Percentiles rank a stretch among this genome's conserved stretches.
Conservation (phyloP, 92 coral and sea anemone genomes). For the Epizoanthus ramosus region DNA sequence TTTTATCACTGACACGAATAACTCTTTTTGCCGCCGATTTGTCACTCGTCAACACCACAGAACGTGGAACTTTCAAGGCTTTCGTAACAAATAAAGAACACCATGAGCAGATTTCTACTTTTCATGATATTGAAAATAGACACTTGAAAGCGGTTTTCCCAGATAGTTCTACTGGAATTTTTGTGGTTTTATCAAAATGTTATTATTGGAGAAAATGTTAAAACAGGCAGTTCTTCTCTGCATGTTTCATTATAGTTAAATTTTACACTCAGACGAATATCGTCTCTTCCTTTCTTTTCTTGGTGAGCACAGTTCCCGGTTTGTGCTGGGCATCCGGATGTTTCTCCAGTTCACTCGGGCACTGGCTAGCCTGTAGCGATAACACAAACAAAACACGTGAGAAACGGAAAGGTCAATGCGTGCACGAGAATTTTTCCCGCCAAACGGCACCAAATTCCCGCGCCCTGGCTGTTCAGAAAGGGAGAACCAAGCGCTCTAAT, state of each 20-base stretch:
- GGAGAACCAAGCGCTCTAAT: too few relatives aligned
- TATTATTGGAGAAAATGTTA: background rate
- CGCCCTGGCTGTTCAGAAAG: too few relatives aligned
- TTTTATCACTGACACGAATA: too few relatives aligned
- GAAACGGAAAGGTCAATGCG: background rate
- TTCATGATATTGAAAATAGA: background rate
- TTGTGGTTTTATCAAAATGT: background rate
- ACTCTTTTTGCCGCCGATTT: too few relatives aligned
- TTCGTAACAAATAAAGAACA: background rate
- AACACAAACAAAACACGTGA: background rate
- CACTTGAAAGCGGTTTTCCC: too few relatives aligned
- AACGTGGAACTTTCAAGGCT: too few relatives aligned
- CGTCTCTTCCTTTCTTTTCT: conserved; percentile 98
- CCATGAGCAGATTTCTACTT: too few relatives aligned
- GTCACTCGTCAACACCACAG: too few relatives aligned
- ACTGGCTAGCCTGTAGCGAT: conserved; percentile 76
- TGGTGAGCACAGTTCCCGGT: conserved; percentile 95
- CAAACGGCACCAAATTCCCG: too few relatives aligned
- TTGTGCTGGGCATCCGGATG: conserved; percentile 99
- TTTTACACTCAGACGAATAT: conserved; percentile 75
- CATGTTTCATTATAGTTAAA: background rate
- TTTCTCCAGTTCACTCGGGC: conserved; percentile 88
- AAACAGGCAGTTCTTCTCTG: too few relatives aligned
- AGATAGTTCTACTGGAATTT: too few relatives aligned
- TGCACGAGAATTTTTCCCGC: background rate